Evolutionary conservation across 2,113 vertebrate species (phyloP), one percentile per base, ranked within the genome.

Genomic region (Ariopsis seemanni): DNA sequence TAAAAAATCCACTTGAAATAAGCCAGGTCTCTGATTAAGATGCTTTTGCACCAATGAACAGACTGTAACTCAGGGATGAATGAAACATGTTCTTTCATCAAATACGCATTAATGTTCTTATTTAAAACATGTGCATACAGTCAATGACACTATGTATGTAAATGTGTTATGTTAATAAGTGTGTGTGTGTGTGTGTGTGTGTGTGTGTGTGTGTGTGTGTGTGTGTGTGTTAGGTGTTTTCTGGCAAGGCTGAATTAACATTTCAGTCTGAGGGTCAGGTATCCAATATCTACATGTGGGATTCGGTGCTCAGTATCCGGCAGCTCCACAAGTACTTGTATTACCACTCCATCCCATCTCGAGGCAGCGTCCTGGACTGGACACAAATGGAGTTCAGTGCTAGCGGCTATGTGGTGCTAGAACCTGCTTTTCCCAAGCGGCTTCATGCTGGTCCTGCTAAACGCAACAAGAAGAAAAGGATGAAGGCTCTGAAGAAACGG

Each of bases 151-250:
- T 67, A n/a, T 27, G n/a, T 27, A 14, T 67, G 17, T 10, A 48
- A 42, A 72, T 48, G 34, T 42, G 30, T 10, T 71, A 63, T 25
- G 22, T 63, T 63, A 63, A 71, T 69, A 15, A 30, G 22, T 69
- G 14, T 71, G 27, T 71, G 67, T 48, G 69, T 72, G 53, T 57
- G 9, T n/a, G 74, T 42, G 27, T 74, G 71, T 53, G 69, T 20
- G 30, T 72, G 69, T 72, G 69, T 72, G 17, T 74, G 78, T 80
- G 53, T 57, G 52, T 60, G 30, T 42, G 69, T 42, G 69, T 72
- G 30, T 42, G 69, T 48, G 69, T 72, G 53, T 57, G 9, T n/a
- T 58, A 83, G 81, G 60, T 83, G 11, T 65, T 82, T 65, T 50
- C 60, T 8, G 81, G 62, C 11, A 12, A 50, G 20, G 42, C 48